A percentile compares a stretch with the other conserved stretches of the same genome.
Evolutionary conservation across 2,888 invertebrate species (phyloP).

Genomic region (Furcula furcula): DNA sequence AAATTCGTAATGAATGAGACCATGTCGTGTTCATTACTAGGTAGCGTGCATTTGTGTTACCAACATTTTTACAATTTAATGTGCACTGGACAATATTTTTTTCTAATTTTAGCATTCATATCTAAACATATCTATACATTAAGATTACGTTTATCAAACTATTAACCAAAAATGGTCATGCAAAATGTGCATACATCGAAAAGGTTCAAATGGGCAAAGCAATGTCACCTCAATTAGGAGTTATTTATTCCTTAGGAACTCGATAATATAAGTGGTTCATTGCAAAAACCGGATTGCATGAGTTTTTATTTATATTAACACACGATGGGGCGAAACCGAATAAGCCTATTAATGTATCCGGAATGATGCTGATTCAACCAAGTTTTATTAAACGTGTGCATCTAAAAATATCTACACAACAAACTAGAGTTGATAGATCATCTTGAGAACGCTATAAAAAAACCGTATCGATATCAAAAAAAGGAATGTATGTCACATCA

Average conservation of each 20-base stretch:
- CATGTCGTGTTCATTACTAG: too few relatives aligned
- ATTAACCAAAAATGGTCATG: too few relatives aligned
- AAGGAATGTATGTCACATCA: slow-evolving; percentile 46
- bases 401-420: slow-evolving; percentile 17
- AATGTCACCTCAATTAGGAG: slow-evolving; percentile 1
- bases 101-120: too few relatives aligned
- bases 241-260: slow-evolving; percentile 14
- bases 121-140: too few relatives aligned
- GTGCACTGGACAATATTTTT: too few relatives aligned
- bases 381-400: slow-evolving; percentile 5
- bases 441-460: background rate
- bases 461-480: slow-evolving; percentile 25
- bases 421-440: background rate
- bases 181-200: too few relatives aligned
- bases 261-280: slow-evolving; percentile 9
- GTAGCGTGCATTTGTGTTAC: too few relatives aligned
- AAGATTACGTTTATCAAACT: too few relatives aligned
- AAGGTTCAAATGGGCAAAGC: background rate
- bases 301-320: slow-evolving; percentile 39
- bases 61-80: too few relatives aligned
- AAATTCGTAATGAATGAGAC: too few relatives aligned
- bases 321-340: slow-evolving; percentile 46
- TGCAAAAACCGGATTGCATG: slow-evolving; percentile 38
- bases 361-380: slow-evolving; percentile 35
- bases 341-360: slow-evolving; percentile 37